Percentiles rank a stretch among this genome's conserved stretches.
phyloP scores from a whole-genome alignment of 2,113 vertebrate species.

The Scolopax mira region DNA sequence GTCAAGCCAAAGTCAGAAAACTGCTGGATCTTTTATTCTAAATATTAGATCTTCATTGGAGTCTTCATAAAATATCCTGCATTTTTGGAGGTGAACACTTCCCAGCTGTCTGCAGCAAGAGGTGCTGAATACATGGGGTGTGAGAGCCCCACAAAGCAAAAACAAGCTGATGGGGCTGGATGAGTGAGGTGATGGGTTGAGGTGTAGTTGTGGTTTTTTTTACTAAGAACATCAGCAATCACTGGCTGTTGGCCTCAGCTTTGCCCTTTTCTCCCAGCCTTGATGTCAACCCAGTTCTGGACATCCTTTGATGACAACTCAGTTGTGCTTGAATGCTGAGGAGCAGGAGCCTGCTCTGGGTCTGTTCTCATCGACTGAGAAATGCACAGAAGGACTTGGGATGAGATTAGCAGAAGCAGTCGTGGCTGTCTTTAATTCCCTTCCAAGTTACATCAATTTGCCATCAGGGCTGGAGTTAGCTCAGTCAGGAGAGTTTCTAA shows the following conservation, averaged over 20 bases:
- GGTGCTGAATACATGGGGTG: neutral
- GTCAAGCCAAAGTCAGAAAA: neutral
- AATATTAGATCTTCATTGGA: neutral
- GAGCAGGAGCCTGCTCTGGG: neutral
- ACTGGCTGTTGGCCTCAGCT: neutral
- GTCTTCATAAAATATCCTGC: neutral
- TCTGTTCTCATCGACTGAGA: neutral
- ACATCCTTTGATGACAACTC: neutral
- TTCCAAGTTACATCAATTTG: neutral
- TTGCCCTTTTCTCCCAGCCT: neutral
- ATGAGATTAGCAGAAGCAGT: slow-evolving; percentile 6
- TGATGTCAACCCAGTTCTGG: neutral
- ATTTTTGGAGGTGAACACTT: neutral
- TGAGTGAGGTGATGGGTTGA: neutral
- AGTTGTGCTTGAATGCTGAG: neutral
- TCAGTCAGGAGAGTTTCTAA: neutral
- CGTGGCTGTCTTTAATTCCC: neutral
- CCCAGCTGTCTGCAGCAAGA: neutral
- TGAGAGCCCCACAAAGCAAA: neutral
- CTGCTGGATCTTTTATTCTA: neutral
- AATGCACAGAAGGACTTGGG: neutral
- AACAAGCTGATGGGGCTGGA: neutral
- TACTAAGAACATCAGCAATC: neutral
- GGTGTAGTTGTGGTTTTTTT: neutral
- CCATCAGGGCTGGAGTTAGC: neutral